Evolutionary conservation across 2,797 vertebrate species (phyloP).

Genomic region (Tarsius wallacei): DNA sequence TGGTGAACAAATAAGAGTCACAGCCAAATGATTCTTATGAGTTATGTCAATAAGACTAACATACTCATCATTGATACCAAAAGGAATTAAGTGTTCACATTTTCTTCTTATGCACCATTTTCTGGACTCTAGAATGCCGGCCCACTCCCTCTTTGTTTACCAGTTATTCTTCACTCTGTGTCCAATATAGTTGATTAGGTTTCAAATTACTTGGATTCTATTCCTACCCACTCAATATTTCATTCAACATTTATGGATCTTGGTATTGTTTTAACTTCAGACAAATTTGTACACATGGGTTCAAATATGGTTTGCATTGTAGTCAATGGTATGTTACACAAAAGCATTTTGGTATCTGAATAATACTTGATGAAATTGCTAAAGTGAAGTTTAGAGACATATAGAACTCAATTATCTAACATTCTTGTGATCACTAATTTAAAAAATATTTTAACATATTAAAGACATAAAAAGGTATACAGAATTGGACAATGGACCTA

Average conservation of each 20-base stretch:
- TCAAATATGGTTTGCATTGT: background rate
- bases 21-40: background rate
- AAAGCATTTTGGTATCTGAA: background rate
- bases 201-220: slow-evolving; percentile 14
- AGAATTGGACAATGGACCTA: background rate
- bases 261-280: background rate
- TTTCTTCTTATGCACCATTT: background rate
- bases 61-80: background rate
- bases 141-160: background rate
- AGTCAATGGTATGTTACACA: background rate
- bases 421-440: background rate
- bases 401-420: background rate
- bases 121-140: background rate
- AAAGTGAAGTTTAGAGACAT: background rate
- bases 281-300: background rate
- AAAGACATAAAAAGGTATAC: background rate
- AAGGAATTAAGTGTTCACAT: background rate
- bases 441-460: background rate
- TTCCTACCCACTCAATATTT: background rate
- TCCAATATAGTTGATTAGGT: background rate
- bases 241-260: background rate
- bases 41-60: background rate
- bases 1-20: background rate
- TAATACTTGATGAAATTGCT: background rate
- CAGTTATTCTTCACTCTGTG: background rate